Evolutionary conservation across 2,113 vertebrate genomes (phyloP), one percentile per base, ranked within the genome.

Genomic region (Channa argus): DNA sequence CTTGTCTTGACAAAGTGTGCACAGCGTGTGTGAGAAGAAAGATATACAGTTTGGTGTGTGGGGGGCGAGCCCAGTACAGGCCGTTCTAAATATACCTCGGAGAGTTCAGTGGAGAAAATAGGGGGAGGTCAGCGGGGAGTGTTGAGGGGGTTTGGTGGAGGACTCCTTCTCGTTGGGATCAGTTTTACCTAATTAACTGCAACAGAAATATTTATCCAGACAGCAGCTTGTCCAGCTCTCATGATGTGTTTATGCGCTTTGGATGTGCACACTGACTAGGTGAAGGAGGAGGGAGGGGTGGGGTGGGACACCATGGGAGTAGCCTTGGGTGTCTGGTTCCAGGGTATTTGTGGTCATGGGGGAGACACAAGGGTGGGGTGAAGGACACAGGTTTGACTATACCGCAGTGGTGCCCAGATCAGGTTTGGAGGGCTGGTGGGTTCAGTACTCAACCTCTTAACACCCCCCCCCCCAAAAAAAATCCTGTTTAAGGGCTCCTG

Each of bases 201-300:
- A 87, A 91, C 91, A 91, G 92, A 94, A 93, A 94, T 92, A 94
- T 93, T 94, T 90, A 93, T 87, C 90, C 89, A 92, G 92, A 88
- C 84, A 74, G 87, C 82, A 66, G 76, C 85, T 84, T 50, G 52
- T 81, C 85, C 73, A 84, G 75, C 77, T 84, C 78, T 67, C 80
- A 83, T 84, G 86, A 92, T 86, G 91, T 90, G 92, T 93, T 94
- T 92, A 93, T 93, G 91, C 83, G 86, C 71, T 73, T 36, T 87
- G 76, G 79, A 78, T 86, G 90, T 83, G 87, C 68, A 84, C n/a
- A 63, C 74, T 51, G 69, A 59, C 47, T 15, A 63, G 45, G 73
- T 39, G 56, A 41, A 63, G 39, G 72, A 55, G 53, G 68, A 69
- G 38, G 53, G 56, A 52, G 10, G 50, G 44, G 46, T 33, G 15